These are phyloP conservation scores for Hydractinia echinata DNA, from an alignment of 30 jellyfish, hydroid and myxozoan genomes.

Conservation along the genomic window DNA sequence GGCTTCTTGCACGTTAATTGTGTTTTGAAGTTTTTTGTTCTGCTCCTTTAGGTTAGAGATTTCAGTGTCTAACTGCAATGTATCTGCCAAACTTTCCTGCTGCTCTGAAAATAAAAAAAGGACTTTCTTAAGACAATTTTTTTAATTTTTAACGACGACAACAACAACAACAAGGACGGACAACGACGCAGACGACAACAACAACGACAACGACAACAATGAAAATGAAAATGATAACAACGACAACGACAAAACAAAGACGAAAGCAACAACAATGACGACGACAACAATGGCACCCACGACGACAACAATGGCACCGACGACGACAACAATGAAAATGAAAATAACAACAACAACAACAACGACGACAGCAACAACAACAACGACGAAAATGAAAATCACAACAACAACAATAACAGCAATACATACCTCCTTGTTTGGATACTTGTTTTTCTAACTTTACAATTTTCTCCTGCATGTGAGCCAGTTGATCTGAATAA, in stretches of 20 bases:
- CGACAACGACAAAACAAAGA: too few species aligned
- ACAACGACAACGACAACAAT: too few species aligned
- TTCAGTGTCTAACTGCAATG: constrained; percentile 11
- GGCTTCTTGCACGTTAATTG: constrained; percentile 12
- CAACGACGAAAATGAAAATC: too few species aligned
- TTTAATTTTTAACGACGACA: not conserved
- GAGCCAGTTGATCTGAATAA: constrained; percentile 31
- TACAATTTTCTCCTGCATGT: constrained; percentile 11
- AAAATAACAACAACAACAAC: too few species aligned
- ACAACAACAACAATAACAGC: not conserved
- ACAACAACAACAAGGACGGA: too few species aligned
- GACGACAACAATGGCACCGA: too few species aligned
- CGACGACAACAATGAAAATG: too few species aligned
- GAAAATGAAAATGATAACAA: not conserved
- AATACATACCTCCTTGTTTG: constrained; percentile 5
- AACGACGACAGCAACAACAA: too few species aligned
- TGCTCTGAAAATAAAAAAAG: not conserved
- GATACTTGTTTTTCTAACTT: constrained; percentile 9
- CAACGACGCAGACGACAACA: too few species aligned
- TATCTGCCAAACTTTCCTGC: constrained; percentile 25
- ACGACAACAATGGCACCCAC: too few species aligned
- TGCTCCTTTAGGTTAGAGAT: constrained; percentile 1
- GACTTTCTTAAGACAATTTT: not conserved
- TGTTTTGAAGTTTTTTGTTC: not conserved
- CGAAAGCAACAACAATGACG: too few species aligned